Percentiles rank a stretch among this genome's conserved stretches.
These are phyloP conservation scores for Tholera decimalis DNA, from an alignment of 2,888 invertebrate species.

Conservation along the genomic window DNA sequence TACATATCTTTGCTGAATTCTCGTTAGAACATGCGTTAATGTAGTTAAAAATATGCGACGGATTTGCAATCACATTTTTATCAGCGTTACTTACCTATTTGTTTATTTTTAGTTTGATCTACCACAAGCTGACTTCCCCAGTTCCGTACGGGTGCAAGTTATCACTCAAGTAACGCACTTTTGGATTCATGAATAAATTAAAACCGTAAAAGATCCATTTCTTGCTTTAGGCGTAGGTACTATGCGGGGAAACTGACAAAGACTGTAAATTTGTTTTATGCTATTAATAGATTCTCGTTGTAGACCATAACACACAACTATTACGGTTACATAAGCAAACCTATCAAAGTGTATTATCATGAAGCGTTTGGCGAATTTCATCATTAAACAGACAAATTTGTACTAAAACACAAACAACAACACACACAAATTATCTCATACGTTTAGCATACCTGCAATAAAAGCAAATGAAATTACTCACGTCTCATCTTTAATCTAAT, in stretches of 20 bases:
- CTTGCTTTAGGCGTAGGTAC: no score
- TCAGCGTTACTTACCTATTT: not conserved
- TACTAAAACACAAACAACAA: constrained; percentile 1
- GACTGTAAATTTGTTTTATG: no score
- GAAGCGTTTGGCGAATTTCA: not conserved
- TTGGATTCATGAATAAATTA: no score
- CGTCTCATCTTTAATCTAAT: constrained; percentile 30
- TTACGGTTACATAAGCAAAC: not conserved
- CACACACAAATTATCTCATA: not conserved
- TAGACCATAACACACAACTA: not conserved
- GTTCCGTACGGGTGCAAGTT: no score
- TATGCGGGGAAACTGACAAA: no score
- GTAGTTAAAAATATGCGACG: not conserved
- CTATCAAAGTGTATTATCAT: not conserved
- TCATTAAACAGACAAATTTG: not conserved
- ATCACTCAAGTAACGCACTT: no score
- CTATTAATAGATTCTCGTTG: no score
- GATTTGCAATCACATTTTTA: not conserved
- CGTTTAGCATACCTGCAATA: constrained; percentile 28
- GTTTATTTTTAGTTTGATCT: not conserved
- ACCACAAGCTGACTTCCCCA: no score
- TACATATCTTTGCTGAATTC: constrained; percentile 52
- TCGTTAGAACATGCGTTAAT: not conserved
- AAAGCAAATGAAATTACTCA: constrained; percentile 24
- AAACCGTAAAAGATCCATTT: no score